A percentile compares a stretch with the other conserved stretches of the same genome.
These are phyloP conservation scores for Heliconius hortense DNA, from an alignment of 2,888 invertebrate genomes.

Conservation along the genomic window DNA sequence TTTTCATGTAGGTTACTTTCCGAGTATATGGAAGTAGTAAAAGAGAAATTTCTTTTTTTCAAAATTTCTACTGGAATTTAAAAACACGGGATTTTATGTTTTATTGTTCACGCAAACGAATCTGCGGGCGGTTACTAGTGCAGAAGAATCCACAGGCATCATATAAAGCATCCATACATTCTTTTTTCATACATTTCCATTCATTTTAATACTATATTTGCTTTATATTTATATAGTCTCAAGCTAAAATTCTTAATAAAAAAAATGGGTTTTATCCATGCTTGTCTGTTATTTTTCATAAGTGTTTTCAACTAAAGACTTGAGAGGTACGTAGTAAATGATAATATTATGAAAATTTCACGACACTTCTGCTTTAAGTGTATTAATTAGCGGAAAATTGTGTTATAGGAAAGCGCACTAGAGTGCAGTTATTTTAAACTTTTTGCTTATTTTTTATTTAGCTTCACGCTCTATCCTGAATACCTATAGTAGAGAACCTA, in stretches of 20 bases:
- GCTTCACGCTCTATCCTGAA: neutral
- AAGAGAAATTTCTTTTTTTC: too few relatives aligned
- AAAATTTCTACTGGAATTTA: neutral
- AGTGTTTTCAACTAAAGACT: constrained; percentile 16
- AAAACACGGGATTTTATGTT: neutral
- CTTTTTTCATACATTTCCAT: neutral
- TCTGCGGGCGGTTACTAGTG: neutral
- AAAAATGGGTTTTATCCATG: neutral
- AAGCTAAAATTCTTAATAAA: neutral
- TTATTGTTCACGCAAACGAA: neutral
- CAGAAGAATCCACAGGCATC: neutral
- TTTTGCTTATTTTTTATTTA: neutral
- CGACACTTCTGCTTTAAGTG: constrained; percentile 8
- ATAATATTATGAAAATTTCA: constrained; percentile 20
- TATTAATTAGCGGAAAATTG: constrained; percentile 11
- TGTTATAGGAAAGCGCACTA: neutral
- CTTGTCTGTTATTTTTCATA: neutral
- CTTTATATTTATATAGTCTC: neutral
- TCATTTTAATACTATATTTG: neutral
- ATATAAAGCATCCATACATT: neutral
- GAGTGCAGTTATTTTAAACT: neutral
- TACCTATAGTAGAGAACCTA: neutral
- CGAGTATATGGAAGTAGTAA: neutral
- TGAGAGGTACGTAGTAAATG: constrained; percentile 13
- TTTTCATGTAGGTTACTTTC: neutral